Percentiles rank a stretch among this genome's conserved stretches.
Evolutionary conservation across 1,140 invertebrate genomes (phyloP).

Genomic region (Leptinotarsa lineolata): DNA sequence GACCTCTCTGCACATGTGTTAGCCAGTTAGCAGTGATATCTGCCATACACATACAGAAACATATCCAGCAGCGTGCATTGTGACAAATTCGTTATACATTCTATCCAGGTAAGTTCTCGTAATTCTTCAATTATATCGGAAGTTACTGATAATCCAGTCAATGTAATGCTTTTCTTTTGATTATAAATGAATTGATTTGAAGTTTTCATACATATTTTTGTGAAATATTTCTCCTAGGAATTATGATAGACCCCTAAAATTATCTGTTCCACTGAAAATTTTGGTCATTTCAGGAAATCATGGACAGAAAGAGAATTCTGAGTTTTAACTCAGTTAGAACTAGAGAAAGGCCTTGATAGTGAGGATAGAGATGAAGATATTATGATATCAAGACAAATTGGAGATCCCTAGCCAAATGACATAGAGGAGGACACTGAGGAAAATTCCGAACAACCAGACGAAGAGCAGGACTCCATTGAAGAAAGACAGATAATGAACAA

Average conservation of each 20-base stretch:
- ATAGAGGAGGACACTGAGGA: background rate
- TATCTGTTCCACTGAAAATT: too few relatives aligned
- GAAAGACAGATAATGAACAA: background rate
- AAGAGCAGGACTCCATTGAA: background rate
- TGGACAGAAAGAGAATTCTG: too few relatives aligned
- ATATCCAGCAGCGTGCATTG: background rate
- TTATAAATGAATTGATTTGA: background rate
- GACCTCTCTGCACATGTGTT: background rate
- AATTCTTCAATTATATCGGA: conserved; percentile 1
- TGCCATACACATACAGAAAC: background rate
- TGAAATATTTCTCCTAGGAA: background rate
- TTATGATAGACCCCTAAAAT: background rate
- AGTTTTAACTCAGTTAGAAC: too few relatives aligned
- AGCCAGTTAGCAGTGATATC: background rate
- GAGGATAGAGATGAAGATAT: background rate
- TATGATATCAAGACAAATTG: background rate
- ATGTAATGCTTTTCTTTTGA: background rate
- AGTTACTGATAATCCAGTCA: conserved; percentile 3
- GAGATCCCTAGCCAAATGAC: background rate
- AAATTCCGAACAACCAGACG: background rate
- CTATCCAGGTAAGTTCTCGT: background rate
- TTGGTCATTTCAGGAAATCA: too few relatives aligned
- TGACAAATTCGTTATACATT: background rate
- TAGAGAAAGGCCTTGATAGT: too few relatives aligned
- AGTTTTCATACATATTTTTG: background rate